Base-by-base conservation (phyloP, 2,797 vertebrate genomes). In the Phalanger gymnotis region DNA sequence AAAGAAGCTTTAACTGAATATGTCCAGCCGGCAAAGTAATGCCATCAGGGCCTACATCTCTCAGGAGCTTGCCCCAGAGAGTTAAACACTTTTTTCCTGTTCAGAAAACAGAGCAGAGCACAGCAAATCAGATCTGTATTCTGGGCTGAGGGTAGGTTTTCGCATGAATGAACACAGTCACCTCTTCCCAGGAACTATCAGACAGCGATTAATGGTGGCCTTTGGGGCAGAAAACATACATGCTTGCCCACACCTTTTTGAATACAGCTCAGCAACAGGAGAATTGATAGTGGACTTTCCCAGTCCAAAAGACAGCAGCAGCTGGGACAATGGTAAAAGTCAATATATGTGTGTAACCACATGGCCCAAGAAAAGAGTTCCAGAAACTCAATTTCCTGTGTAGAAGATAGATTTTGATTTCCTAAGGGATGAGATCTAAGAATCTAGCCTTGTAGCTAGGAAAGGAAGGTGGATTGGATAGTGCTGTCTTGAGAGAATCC, bases 161-260 rank as follows among this genome's bases (percentile, higher is more conserved):
- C 51, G 73, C 73, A 51, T 87, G 73, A 87, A 87, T 87, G 73
- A 87, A 87, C 73, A 81, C 73, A 87, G 73, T 87, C 73, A n/a
- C 73, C 40, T 51, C 40, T 87, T 87, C 73, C 73, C 40, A 87
- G 73, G n/a, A 87, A 87, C 73, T 87, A 87, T 87, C 40, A 87
- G 73, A 9, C 40, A 87, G 28, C 34, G 40, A 87, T 87, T 87
- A 87, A 87, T 87, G 40, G 73, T 28, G 9, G 73, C 73, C 22
- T 87, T 12, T 87, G 22, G 40, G 73, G 73, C 40, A 87, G 73
- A 87, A 81, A 87, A 51, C 40, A 14, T 25, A 87, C 73, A 51
- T 87, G 73, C 73, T 87, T 87, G 40, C 73, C 22, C 40, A 87
- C 25, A 87, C 40, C 40, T 87, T 87, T 87, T 87, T 87, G 73